Conservation (phyloP, 2,113 vertebrate genomes). For the Rhabdomys dilectus region DNA sequence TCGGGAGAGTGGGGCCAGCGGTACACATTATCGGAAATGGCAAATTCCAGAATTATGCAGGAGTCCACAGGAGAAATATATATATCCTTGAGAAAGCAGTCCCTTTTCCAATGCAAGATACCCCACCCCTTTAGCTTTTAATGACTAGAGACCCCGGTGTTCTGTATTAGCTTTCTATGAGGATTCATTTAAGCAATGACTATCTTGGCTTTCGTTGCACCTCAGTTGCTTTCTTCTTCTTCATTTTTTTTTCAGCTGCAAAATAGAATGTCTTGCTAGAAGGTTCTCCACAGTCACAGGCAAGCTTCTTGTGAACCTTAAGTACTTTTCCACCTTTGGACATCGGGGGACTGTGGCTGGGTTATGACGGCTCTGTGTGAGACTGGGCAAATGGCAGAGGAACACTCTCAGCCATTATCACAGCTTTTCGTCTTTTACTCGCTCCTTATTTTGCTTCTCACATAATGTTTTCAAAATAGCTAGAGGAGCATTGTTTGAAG, state of each 20-base stretch:
- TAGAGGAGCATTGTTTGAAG: slow-evolving; percentile 70
- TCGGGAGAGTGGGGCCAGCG: background rate
- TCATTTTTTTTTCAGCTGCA: background rate
- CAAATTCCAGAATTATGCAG: slow-evolving; percentile 31
- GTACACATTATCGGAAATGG: slow-evolving; percentile 21
- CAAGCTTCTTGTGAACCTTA: slow-evolving; percentile 39
- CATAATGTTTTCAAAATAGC: slow-evolving; percentile 73
- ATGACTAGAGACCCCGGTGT: background rate
- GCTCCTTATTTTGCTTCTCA: slow-evolving; percentile 61
- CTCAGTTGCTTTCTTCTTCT: background rate
- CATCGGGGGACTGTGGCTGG: background rate
- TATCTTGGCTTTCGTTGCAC: slow-evolving; percentile 30
- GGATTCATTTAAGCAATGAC: slow-evolving; percentile 34
- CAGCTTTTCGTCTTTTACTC: slow-evolving; percentile 60
- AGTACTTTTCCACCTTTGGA: slow-evolving; percentile 18
- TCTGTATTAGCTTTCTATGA: slow-evolving; percentile 9
- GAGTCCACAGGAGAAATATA: slow-evolving; percentile 15
- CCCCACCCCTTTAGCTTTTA: background rate
- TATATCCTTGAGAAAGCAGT: slow-evolving; percentile 49
- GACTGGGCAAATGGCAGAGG: background rate
- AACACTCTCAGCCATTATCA: background rate
- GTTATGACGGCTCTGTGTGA: background rate
- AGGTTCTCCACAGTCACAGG: background rate
- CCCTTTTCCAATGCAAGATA: slow-evolving; percentile 4
- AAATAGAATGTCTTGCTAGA: slow-evolving; percentile 3